Conservation (phyloP, 2,888 invertebrate genomes). For the Parnassius glacialis region DNA sequence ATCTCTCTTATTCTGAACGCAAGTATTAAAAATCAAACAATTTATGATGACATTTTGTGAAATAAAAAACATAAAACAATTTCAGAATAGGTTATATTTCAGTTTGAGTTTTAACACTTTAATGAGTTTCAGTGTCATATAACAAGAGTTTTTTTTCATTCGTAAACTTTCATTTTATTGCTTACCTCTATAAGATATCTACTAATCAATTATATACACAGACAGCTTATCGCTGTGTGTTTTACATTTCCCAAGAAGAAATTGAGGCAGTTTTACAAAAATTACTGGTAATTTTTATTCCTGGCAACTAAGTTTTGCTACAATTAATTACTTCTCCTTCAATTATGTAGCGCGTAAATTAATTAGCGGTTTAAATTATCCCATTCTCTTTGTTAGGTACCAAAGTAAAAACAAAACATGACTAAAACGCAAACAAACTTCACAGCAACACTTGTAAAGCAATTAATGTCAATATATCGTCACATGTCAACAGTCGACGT, state of each 20-base stretch:
- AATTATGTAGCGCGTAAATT: constrained; percentile 60
- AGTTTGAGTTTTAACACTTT: constrained; percentile 43
- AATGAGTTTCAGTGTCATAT: constrained; percentile 42
- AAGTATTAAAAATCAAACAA: constrained; percentile 32
- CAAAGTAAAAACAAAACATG: constrained; percentile 36
- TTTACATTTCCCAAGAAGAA: no score
- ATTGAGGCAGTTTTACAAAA: not conserved
- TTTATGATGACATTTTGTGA: constrained; percentile 46
- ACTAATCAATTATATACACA: no score
- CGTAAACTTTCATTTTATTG: constrained; percentile 20
- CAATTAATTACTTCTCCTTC: constrained; percentile 55
- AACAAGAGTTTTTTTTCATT: constrained; percentile 27
- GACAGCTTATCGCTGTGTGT: no score
- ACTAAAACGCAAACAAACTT: constrained; percentile 42
- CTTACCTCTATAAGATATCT: no score
- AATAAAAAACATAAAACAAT: constrained; percentile 45
- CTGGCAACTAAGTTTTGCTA: not conserved
- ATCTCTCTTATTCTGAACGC: not conserved
- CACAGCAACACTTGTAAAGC: constrained; percentile 53
- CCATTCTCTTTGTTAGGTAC: constrained; percentile 26
- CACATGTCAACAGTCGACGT: constrained; percentile 62
- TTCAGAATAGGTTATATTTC: constrained; percentile 48
- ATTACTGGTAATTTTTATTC: not conserved
- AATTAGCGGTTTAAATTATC: constrained; percentile 57
- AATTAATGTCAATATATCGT: constrained; percentile 77